phyloP scores from a whole-genome alignment of 2,113 vertebrate genomes.

The Petromus typicus region DNA sequence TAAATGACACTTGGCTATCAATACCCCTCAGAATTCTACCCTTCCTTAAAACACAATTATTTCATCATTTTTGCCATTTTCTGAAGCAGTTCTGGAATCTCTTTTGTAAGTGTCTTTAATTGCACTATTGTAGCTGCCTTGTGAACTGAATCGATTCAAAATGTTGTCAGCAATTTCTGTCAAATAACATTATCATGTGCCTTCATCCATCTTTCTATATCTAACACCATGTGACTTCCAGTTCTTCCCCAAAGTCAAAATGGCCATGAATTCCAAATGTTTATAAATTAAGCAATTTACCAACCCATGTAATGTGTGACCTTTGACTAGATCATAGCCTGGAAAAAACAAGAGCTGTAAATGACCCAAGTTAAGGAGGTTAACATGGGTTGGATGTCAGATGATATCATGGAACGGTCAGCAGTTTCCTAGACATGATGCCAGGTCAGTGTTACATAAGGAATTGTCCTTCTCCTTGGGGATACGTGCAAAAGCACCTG shows the following conservation, averaged over 20 bases:
- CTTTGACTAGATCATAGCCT: accelerated
- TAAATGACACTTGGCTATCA: not conserved
- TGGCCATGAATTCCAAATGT: not conserved
- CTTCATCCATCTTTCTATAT: not conserved
- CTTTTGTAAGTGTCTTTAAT: not conserved
- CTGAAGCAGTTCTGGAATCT: not conserved
- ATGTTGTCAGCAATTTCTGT: not conserved
- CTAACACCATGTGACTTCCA: not conserved
- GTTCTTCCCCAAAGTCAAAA: not conserved
- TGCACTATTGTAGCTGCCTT: not conserved
- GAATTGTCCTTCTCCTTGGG: not conserved
- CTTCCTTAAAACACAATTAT: not conserved
- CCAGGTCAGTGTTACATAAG: accelerated
- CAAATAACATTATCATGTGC: not conserved
- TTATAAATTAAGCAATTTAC: accelerated
- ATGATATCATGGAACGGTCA: accelerated
- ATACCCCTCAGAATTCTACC: not conserved
- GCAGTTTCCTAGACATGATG: accelerated
- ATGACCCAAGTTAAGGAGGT: accelerated
- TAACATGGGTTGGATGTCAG: accelerated
- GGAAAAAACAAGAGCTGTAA: not conserved
- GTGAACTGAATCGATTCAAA: not conserved
- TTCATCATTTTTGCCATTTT: not conserved
- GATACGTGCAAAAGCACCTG: accelerated
- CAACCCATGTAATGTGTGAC: accelerated